phyloP scores from a whole-genome alignment of 2,797 vertebrate genomes.

The Acrocephalus scirpaceus region DNA sequence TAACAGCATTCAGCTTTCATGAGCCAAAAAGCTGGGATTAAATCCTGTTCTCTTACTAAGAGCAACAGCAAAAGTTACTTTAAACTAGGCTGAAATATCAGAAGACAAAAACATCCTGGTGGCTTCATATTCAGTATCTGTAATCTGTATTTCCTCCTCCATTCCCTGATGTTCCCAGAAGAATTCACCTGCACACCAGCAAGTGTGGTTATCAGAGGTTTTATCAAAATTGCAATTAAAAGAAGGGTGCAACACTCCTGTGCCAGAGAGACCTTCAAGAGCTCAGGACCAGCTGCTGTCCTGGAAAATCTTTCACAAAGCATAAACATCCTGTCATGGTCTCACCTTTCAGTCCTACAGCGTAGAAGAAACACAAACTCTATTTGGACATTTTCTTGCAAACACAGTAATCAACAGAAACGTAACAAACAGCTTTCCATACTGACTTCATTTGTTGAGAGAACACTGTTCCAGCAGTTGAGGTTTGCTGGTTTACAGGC shows the following conservation, averaged over 20 bases:
- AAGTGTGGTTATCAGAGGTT: neutral
- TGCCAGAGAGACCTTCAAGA: neutral
- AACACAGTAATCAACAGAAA: neutral
- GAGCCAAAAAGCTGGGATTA: neutral
- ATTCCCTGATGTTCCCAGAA: neutral
- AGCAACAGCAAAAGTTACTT: neutral
- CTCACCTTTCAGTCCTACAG: neutral
- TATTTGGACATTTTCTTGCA: neutral
- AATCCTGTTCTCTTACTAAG: neutral
- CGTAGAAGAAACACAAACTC: rapidly evolving
- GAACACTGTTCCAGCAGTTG: neutral
- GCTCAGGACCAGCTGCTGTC: neutral
- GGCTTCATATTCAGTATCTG: neutral
- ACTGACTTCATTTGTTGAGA: neutral
- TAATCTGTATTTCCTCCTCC: neutral
- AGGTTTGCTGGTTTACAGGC: neutral
- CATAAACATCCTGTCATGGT: neutral
- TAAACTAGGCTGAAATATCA: neutral
- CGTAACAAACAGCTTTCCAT: neutral
- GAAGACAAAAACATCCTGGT: neutral
- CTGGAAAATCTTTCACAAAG: neutral
- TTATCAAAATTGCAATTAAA: neutral
- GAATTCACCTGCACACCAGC: neutral
- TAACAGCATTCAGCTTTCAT: neutral
- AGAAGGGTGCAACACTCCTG: neutral